Base-by-base conservation (phyloP, 2,113 vertebrate species). In the Siniperca knerii region DNA sequence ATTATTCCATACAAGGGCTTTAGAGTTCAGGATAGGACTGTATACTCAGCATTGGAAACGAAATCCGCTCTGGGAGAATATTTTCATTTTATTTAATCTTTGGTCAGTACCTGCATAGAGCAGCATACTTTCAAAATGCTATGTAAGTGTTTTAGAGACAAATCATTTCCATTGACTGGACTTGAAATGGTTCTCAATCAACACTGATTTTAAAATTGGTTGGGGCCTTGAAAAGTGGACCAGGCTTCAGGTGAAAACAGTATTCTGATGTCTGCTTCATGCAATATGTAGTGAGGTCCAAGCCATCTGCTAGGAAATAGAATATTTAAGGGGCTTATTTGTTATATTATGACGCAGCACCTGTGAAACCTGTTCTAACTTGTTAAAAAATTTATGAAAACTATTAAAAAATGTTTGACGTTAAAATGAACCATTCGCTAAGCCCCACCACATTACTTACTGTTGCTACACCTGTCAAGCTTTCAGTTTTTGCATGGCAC, bases 71-170 rank as follows among this genome's bases (percentile, higher is more conserved):
- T 50, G 61, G 11, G 25, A 69, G n/a, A 44, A 73, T 42, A 75
- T 77, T 55, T 74, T 74, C 42, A 79, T 65, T 79, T 79, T 42
- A 65, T 67, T 80, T 87, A 12, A 78, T 69, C 33, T 89, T 52
- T 50, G n/a, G 69, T 72, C 48, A 18, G 46, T 29, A 25, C 20
- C 54, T 21, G 54, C 33, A 37, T 42, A 20, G 50, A 67, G 50
- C 54, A 33, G 70, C 16, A 10, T 9, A 40, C 15, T 50, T 69
- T 64, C 18, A 80, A 77, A 80, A 70, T 46, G 18, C 70, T 50
- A 48, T 20, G 33, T 37, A 35, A 66, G 57, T 52, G 65, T 76
- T 81, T 85, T 57, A 55, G 35, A 66, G 23, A 60, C 50, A 71
- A 52, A 80, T 60, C 2, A 62, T 15, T 75, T 52, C 52, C 23